phyloP scores from a whole-genome alignment of 2,113 vertebrate species.

The Cyprinodon variegatus region DNA sequence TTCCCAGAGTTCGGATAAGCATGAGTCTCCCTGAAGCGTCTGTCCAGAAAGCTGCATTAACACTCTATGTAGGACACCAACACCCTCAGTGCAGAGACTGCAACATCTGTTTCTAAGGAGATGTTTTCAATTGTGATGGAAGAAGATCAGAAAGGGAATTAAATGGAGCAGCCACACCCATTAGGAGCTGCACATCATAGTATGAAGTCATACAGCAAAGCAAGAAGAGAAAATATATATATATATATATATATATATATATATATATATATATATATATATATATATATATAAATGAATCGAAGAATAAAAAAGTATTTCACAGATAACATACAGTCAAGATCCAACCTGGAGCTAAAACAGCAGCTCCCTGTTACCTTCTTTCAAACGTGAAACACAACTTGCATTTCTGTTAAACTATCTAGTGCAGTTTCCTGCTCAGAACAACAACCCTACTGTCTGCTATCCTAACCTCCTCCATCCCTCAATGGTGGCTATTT shows the following conservation, averaged over 20 bases:
- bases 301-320: background rate
- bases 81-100: background rate
- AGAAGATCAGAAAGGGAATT: slow-evolving; percentile 1
- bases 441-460: background rate
- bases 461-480: background rate
- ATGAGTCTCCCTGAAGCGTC: background rate
- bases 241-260: no score
- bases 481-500: background rate
- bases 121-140: background rate
- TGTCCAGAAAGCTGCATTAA: background rate
- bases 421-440: background rate
- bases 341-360: slow-evolving; percentile 19
- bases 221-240: no score
- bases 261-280: no score
- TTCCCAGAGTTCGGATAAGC: no score
- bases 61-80: background rate
- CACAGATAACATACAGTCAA: background rate
- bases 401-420: slow-evolving; percentile 1
- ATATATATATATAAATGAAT: no score
- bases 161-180: slow-evolving; percentile 18
- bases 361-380: background rate
- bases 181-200: background rate
- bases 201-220: background rate
- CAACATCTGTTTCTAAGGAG: background rate
- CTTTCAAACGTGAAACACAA: background rate